These are phyloP conservation scores for Bombus waltoni DNA, from an alignment of 1,140 invertebrate species.

Conservation along the genomic window DNA sequence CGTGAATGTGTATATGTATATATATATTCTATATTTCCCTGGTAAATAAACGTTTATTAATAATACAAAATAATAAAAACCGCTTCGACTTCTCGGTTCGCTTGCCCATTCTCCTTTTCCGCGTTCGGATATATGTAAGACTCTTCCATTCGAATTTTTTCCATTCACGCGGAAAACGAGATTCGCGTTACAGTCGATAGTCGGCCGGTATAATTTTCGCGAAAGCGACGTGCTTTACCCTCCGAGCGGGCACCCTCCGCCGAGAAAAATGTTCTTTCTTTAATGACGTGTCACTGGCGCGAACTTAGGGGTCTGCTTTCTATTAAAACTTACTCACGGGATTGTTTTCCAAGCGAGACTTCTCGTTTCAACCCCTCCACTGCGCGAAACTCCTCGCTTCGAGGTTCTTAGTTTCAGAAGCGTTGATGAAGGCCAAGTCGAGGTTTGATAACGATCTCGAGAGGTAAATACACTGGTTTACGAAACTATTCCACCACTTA, in stretches of 20 bases:
- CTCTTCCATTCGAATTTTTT: not conserved
- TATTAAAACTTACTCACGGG: conserved; percentile 3
- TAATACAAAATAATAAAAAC: no score
- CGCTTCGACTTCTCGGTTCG: not conserved
- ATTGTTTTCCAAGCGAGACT: conserved; percentile 20
- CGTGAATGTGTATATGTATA: no score
- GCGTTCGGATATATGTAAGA: not conserved
- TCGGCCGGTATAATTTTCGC: conserved; percentile 51
- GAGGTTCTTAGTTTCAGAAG: not conserved
- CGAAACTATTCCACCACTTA: not conserved
- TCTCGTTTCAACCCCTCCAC: no score
- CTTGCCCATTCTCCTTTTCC: not conserved
- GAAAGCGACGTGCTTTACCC: not conserved
- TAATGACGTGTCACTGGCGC: conserved; percentile 48
- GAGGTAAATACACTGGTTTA: not conserved
- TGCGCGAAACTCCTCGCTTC: not conserved
- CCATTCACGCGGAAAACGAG: conserved; percentile 53
- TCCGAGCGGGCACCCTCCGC: not conserved
- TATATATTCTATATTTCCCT: no score
- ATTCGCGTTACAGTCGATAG: conserved; percentile 41
- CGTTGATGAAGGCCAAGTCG: not conserved
- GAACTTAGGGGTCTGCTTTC: conserved; percentile 9
- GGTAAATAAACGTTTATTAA: no score
- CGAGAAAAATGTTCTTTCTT: conserved; percentile 53
- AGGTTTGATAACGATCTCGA: not conserved